Evolutionary conservation across 2,113 vertebrate genomes (phyloP).

Genomic region (Pachycephala philippinensis): DNA sequence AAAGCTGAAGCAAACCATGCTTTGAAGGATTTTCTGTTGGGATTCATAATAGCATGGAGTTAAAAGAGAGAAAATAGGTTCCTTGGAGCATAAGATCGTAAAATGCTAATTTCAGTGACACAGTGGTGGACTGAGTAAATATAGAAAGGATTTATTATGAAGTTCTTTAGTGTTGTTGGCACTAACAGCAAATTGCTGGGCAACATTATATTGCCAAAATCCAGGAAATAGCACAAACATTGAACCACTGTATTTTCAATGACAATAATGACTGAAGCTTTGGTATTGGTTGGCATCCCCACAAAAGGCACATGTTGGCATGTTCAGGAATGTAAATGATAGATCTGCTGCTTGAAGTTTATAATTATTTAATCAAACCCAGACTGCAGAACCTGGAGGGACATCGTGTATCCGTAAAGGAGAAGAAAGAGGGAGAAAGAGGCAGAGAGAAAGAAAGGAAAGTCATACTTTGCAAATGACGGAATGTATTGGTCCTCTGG

Average conservation of each 20-base stretch:
- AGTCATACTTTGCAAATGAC: conserved; percentile 1
- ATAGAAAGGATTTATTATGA: conserved; percentile 74
- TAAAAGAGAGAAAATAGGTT: conserved; percentile 66
- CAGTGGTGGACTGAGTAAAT: conserved; percentile 66
- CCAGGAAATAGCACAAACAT: conserved; percentile 68
- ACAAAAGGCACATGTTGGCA: conserved; percentile 72
- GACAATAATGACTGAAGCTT: conserved; percentile 65
- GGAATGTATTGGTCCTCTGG: neutral
- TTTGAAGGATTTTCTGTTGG: conserved; percentile 45
- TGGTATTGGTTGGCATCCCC: conserved; percentile 68
- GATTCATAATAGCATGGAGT: conserved; percentile 31
- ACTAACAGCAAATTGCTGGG: conserved; percentile 59
- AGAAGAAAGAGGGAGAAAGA: neutral
- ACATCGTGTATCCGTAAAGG: conserved; percentile 44
- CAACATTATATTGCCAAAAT: conserved; percentile 63
- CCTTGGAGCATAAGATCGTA: conserved; percentile 66
- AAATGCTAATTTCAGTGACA: conserved; percentile 73
- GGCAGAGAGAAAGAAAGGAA: conserved; percentile 25
- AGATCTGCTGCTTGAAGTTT: conserved; percentile 68
- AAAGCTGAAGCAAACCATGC: conserved; percentile 19
- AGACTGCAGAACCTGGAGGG: conserved; percentile 69
- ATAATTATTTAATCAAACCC: conserved; percentile 79
- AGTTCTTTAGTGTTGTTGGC: conserved; percentile 62
- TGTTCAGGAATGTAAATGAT: conserved; percentile 74
- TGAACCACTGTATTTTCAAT: conserved; percentile 65